These are phyloP conservation scores for Chascanopsetta lugubris DNA, from an alignment of 2,113 vertebrate genomes.

Conservation along the genomic window DNA sequence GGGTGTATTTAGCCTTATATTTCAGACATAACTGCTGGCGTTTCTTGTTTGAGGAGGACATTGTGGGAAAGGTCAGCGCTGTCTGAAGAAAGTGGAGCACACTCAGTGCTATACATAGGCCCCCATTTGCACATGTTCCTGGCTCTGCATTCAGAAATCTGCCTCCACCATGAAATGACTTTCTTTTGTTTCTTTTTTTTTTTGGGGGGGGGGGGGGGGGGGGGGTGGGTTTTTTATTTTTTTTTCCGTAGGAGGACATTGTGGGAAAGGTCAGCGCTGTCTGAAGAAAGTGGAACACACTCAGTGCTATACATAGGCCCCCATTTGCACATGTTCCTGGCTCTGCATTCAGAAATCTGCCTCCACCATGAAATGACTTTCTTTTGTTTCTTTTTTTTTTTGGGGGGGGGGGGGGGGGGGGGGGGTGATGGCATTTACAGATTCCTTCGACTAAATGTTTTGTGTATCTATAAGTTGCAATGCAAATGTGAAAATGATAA, in stretches of 20 bases:
- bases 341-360: neutral
- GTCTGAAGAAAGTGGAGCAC: slow-evolving; percentile 5
- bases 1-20: neutral
- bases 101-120: neutral
- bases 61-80: slow-evolving; percentile 9
- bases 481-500: too few relatives aligned
- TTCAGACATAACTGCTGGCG: slow-evolving; percentile 12
- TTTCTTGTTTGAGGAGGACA: slow-evolving; percentile 1
- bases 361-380: neutral
- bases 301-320: neutral
- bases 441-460: too few relatives aligned
- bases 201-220: too few relatives aligned
- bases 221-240: too few relatives aligned
- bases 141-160: neutral
- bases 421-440: too few relatives aligned
- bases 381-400: too few relatives aligned
- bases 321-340: too few relatives aligned
- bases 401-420: too few relatives aligned
- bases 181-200: too few relatives aligned
- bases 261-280: slow-evolving; percentile 11
- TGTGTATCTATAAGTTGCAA: too few relatives aligned
- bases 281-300: slow-evolving; percentile 5
- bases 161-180: neutral
- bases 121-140: neutral
- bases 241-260: slow-evolving; percentile 5